Conservation (phyloP, 1,140 invertebrate genomes). For the Theocolax elegans region DNA sequence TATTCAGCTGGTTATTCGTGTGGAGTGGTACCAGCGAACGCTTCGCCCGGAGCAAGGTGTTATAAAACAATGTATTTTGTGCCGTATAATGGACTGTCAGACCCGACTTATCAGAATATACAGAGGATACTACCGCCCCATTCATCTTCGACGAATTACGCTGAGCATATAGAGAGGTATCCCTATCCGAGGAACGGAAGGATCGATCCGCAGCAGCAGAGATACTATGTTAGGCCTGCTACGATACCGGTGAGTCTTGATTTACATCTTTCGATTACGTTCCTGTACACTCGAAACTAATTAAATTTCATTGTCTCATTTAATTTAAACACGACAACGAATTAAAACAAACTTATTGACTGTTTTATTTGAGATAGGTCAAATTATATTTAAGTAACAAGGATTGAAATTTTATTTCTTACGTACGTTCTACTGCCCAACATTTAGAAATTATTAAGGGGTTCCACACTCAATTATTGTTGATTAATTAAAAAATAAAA, state of each 20-base stretch:
- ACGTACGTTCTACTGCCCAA: no score
- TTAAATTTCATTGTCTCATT: no score
- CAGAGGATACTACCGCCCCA: slow-evolving; percentile 62
- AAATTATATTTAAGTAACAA: no score
- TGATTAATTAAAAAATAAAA: no score
- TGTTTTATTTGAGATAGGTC: no score
- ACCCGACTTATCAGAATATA: slow-evolving; percentile 65
- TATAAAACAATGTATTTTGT: slow-evolving; percentile 78
- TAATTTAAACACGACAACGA: no score
- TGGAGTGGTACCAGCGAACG: slow-evolving; percentile 42
- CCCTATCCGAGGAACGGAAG: slow-evolving; percentile 56
- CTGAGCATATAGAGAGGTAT: slow-evolving; percentile 62
- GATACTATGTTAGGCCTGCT: slow-evolving; percentile 51
- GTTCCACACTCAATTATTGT: no score
- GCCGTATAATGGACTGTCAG: slow-evolving; percentile 73
- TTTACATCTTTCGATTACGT: no score
- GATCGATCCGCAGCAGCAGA: slow-evolving; percentile 44
- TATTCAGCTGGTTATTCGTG: slow-evolving; percentile 50
- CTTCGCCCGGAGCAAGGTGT: slow-evolving; percentile 56
- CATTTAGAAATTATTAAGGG: no score
- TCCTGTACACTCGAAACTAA: no score
- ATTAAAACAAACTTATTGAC: no score
- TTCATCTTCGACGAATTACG: slow-evolving; percentile 59
- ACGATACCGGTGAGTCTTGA: slow-evolving; percentile 28
- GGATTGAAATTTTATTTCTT: no score